phyloP scores from a whole-genome alignment of 2,113 vertebrate species.

The Microtus pennsylvanicus region DNA sequence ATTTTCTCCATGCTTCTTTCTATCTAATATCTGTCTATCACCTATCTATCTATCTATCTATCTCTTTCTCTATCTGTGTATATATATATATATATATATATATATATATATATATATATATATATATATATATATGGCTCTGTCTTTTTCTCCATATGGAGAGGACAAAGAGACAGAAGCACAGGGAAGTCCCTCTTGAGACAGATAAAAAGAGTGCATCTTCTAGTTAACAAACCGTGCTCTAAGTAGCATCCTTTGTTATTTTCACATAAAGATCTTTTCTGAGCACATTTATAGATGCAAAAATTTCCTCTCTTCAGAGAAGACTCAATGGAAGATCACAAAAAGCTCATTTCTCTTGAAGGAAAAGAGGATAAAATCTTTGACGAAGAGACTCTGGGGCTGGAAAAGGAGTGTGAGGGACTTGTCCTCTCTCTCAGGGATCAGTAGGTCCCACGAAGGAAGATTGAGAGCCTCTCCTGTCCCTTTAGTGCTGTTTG shows the following conservation, averaged over 20 bases:
- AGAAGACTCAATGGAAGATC: neutral
- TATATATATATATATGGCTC: neutral
- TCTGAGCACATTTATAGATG: neutral
- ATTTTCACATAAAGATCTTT: constrained; percentile 2
- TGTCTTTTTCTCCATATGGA: neutral
- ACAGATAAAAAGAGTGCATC: no score
- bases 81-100: neutral
- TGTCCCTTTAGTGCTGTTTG: neutral
- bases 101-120: neutral
- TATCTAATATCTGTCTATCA: neutral
- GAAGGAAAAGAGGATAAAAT: neutral
- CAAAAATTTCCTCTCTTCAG: neutral
- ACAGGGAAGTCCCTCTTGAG: neutral
- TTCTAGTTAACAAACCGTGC: neutral
- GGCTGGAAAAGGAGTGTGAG: neutral
- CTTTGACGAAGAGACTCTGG: neutral
- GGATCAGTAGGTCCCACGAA: neutral
- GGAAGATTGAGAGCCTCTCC: neutral
- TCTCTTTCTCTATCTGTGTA: neutral
- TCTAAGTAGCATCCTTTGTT: neutral
- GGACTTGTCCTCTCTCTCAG: neutral
- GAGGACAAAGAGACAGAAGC: neutral
- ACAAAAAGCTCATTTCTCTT: neutral
- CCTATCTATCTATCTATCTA: accelerated
- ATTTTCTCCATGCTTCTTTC: neutral